Evolutionary conservation across 2,113 vertebrate species (phyloP).

Genomic region (Theristicus caerulescens): DNA sequence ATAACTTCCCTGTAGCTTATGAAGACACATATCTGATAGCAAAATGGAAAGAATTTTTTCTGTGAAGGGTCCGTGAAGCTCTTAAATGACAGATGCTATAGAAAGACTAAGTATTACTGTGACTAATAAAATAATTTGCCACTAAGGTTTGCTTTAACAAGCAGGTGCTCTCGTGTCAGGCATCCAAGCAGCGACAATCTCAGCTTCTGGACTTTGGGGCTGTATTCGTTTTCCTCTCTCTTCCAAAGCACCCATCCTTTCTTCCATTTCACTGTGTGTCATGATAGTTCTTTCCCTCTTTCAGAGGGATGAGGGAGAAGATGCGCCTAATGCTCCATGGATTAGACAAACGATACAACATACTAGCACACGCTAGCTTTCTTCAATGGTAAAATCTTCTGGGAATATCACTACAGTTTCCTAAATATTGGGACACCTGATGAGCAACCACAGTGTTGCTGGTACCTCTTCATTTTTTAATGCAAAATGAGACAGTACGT

Average conservation of each 20-base stretch:
- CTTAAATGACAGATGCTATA: not conserved
- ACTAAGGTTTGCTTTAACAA: not conserved
- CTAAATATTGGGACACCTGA: not conserved
- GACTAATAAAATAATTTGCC: not conserved
- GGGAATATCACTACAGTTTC: not conserved
- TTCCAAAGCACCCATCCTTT: not conserved
- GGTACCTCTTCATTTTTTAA: not conserved
- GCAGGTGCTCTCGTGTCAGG: not conserved
- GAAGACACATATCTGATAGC: not conserved
- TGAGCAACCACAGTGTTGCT: not conserved
- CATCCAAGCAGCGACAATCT: not conserved
- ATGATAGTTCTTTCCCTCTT: not conserved
- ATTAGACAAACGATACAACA: not conserved
- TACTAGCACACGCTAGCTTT: not conserved
- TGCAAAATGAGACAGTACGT: not conserved
- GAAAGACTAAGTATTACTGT: not conserved
- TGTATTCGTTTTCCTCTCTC: not conserved
- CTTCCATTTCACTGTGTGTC: not conserved
- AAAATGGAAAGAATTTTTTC: not conserved
- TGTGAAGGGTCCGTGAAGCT: not conserved
- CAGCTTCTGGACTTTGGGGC: not conserved
- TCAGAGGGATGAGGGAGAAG: not conserved
- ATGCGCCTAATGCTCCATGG: not conserved
- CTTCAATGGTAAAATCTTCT: not conserved
- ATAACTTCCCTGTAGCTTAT: not conserved